Percentiles rank a stretch among this genome's conserved stretches.
Evolutionary conservation across 1,140 invertebrate genomes (phyloP).

Genomic region (Magallana gigas): DNA sequence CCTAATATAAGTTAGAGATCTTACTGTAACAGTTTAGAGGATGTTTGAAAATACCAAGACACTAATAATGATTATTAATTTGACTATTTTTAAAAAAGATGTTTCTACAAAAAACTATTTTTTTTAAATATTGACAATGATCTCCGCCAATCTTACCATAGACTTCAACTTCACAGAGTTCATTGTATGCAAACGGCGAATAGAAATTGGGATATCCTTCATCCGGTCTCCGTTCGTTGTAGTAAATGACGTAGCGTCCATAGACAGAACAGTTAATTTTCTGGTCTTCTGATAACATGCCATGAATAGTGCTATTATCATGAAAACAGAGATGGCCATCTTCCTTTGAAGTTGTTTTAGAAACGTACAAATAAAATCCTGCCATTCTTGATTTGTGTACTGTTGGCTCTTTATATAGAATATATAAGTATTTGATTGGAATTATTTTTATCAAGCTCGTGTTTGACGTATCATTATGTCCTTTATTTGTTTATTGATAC

Average conservation of each 20-base stretch:
- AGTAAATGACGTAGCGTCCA: conserved; percentile 50
- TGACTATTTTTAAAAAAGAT: not conserved
- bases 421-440: too few relatives aligned
- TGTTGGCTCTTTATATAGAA: too few relatives aligned
- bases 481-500: too few relatives aligned
- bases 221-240: not conserved
- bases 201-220: not conserved
- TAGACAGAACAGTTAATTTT: conserved; percentile 65
- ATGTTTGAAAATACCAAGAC: too few relatives aligned
- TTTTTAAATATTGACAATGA: not conserved
- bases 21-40: not conserved
- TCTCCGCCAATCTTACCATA: not conserved
- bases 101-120: not conserved
- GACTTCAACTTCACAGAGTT: too few relatives aligned
- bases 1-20: not conserved
- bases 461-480: too few relatives aligned
- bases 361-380: not conserved
- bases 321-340: conserved; percentile 44
- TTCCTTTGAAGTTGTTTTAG: not conserved
- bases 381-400: not conserved
- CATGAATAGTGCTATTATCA: conserved; percentile 43
- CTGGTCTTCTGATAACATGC: conserved; percentile 60
- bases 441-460: too few relatives aligned
- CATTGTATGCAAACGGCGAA: not conserved
- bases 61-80: not conserved